Evolutionary conservation across 2,888 invertebrate genomes (phyloP), one percentile per base, ranked within the genome.

Genomic region (Hedychridium roseum): DNA sequence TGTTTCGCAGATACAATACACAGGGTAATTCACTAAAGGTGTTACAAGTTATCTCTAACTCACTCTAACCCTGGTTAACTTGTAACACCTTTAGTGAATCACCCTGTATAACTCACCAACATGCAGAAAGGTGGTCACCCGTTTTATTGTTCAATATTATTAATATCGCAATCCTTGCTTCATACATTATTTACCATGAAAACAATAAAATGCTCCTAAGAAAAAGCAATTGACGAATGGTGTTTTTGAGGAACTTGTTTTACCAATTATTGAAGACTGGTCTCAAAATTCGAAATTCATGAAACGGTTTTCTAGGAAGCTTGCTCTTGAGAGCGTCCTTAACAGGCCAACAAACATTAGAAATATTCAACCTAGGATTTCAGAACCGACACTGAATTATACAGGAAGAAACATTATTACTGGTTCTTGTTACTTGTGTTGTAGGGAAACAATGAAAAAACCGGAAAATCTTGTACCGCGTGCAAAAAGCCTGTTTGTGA

Each of bases 1-100:
- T 64, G 55, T 27, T 50, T 26, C 31, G 46, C 7, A 44, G 57
- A 35, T 65, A 59, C 37, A 48, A n/a, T n/a, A n/a, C n/a, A n/a
- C n/a, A n/a, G n/a, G n/a, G n/a, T n/a, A n/a, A n/a, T n/a, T n/a
- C n/a, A n/a, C n/a, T n/a, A n/a, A n/a, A n/a, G n/a, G n/a, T n/a
- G n/a, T n/a, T n/a, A n/a, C n/a, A n/a, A n/a, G n/a, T n/a, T n/a
- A n/a, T n/a, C n/a, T n/a, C n/a, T n/a, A n/a, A n/a, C n/a, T n/a
- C n/a, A n/a, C n/a, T n/a, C n/a, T n/a, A n/a, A n/a, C n/a, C n/a
- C n/a, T n/a, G n/a, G n/a, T n/a, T n/a, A n/a, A n/a, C n/a, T n/a
- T n/a, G n/a, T n/a, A n/a, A n/a, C n/a, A n/a, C n/a, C n/a, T n/a
- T n/a, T n/a, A n/a, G n/a, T n/a, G n/a, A n/a, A n/a, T n/a, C n/a